Evolutionary conservation across 2,888 invertebrate genomes (phyloP).

Genomic region (Cryptophagus acutangulus): DNA sequence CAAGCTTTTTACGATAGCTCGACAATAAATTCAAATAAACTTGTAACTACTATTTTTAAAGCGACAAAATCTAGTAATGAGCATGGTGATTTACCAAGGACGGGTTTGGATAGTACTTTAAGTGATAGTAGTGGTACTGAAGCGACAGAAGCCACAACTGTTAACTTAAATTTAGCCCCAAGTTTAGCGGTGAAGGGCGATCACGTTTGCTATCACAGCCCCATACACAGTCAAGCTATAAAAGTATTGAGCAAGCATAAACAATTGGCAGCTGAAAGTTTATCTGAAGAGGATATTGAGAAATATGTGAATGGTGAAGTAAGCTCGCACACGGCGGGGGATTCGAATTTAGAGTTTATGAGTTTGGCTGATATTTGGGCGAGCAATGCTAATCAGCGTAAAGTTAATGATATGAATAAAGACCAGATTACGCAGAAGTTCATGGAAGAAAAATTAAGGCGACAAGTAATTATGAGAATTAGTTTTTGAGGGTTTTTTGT

Average conservation of each 20-base stretch:
- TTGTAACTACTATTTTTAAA: too few relatives aligned
- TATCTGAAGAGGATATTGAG: slow-evolving; percentile 8
- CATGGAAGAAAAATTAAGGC: slow-evolving; percentile 70
- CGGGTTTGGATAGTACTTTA: background rate
- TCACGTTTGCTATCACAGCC: slow-evolving; percentile 18
- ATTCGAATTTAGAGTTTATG: slow-evolving; percentile 33
- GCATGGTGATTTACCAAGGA: background rate
- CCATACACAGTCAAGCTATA: slow-evolving; percentile 33
- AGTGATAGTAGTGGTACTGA: slow-evolving; percentile 31
- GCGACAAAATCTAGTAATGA: background rate
- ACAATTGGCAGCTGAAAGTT: slow-evolving; percentile 23
- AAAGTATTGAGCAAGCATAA: slow-evolving; percentile 33
- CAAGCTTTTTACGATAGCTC: slow-evolving; percentile 28
- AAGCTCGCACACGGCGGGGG: slow-evolving; percentile 20
- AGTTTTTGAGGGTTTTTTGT: slow-evolving; percentile 3
- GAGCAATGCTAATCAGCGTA: slow-evolving; percentile 28
- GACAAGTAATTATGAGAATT: slow-evolving; percentile 57
- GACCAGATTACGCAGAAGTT: slow-evolving; percentile 48
- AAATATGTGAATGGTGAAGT: slow-evolving; percentile 9
- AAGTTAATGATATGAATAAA: slow-evolving; percentile 21
- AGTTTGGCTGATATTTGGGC: slow-evolving; percentile 65
- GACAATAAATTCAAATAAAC: too few relatives aligned
- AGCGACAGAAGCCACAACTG: slow-evolving; percentile 34
- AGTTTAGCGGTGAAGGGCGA: too few relatives aligned
- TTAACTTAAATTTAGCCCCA: slow-evolving; percentile 24